Conservation (phyloP, 2,888 invertebrate species). For the Flexamia atlantica region DNA sequence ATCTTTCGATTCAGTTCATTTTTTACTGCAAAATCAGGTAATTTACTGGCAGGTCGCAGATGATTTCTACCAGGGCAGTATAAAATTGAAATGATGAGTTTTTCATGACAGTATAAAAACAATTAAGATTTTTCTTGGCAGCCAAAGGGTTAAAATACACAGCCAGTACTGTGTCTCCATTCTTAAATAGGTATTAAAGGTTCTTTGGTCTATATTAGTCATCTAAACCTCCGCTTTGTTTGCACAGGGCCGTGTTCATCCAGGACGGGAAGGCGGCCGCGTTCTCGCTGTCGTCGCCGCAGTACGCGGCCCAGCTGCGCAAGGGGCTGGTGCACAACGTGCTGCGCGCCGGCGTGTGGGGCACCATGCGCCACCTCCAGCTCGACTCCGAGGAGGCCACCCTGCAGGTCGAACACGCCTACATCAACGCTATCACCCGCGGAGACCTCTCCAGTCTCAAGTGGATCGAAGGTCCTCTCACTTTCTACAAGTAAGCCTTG, state of each 20-base stretch:
- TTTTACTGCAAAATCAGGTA: no score
- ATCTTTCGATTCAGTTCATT: no score
- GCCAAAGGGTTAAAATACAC: no score
- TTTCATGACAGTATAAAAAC: no score
- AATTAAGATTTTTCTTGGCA: no score
- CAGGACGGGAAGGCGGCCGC: constrained; percentile 81
- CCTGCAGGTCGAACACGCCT: constrained; percentile 91
- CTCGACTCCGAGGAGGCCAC: constrained; percentile 75
- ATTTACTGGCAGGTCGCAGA: no score
- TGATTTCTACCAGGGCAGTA: no score
- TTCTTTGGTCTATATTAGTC: no score
- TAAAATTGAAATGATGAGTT: no score
- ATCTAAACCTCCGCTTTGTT: background rate
- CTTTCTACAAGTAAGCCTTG: constrained; percentile 78
- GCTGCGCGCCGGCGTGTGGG: constrained; percentile 84
- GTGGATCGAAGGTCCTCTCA: constrained; percentile 94
- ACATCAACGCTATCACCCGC: constrained; percentile 93
- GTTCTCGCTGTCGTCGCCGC: constrained; percentile 79
- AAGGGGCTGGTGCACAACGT: constrained; percentile 94
- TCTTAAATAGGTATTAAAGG: no score
- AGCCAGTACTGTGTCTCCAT: no score
- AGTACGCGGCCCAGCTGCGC: constrained; percentile 81
- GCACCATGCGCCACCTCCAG: constrained; percentile 89
- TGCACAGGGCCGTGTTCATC: constrained; percentile 78
- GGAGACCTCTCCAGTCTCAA: constrained; percentile 95